Base-by-base conservation (phyloP, 1,140 invertebrate genomes). In the Temnothorax longispinosus region DNA sequence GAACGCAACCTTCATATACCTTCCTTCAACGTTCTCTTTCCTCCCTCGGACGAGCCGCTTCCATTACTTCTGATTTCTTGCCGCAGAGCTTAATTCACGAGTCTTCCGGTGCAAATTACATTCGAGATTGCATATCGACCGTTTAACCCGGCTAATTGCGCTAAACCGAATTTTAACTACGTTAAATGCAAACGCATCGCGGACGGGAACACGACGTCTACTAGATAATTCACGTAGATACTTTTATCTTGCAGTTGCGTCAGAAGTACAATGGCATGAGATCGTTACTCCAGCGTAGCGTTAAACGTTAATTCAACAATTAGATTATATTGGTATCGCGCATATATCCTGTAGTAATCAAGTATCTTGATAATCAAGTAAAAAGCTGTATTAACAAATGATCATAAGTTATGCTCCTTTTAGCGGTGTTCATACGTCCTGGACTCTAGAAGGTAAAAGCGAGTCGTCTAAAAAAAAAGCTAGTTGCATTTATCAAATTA, bases 81-180 rank as follows among this genome's bases (percentile, higher is more conserved):
- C 52, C 38, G 65, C 67, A 60, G 18, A 64, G 8, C 35, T 82
- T 44, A 71, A 72, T 67, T 86, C 77, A 35, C 80, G 27, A 56
- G 4, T 71, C 69, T 88, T 72, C 74, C 84, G 58, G 21, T 44
- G 69, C 65, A 86, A 88, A 81, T 87, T 81, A 41, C 69, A 65
- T 52, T 47, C 38, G 52, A 87, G 86, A 69, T 69, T 54, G 32
- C 69, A n/a, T 69, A 81, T 87, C 67, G 85, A 88, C 58, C 87
- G 69, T 88, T 88, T 88, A 88, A 88, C 87, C 85, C 38, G 60
- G 76, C 87, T 88, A 88, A 88, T 88, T 88, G 69, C 87, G 50
- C 76, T 80, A 86, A 52, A 86, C 82, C 87, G 82, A 88, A 88
- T 77, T 69, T 75, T 71, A 78, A 62, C 74, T 60, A 21, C 38